A percentile compares a stretch with the other conserved stretches of the same genome.
phyloP scores from a whole-genome alignment of 2,888 invertebrate genomes.

The Cerceris ruficornis region DNA sequence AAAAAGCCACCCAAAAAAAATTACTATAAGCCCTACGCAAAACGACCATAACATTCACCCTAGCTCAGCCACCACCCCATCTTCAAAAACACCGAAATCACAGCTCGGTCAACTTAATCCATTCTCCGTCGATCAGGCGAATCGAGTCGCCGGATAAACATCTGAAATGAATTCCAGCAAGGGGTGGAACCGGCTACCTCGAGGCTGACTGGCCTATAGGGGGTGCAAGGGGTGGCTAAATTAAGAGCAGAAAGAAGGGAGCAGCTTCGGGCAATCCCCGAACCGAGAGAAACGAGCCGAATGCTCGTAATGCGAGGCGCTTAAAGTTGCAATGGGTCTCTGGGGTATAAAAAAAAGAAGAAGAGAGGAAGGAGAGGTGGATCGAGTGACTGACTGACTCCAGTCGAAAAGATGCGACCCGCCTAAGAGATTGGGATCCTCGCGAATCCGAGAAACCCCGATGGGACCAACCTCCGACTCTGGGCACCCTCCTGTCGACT shows the following conservation, averaged over 20 bases:
- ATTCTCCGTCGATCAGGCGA: conserved; percentile 34
- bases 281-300: conserved; percentile 70
- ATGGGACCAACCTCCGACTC: conserved; percentile 37
- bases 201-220: background rate
- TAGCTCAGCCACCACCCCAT: conserved; percentile 19
- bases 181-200: conserved; percentile 7
- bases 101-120: conserved; percentile 36
- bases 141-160: conserved; percentile 53
- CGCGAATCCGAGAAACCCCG: conserved; percentile 54
- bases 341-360: conserved; percentile 60
- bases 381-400: conserved; percentile 72
- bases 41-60: too few relatives aligned
- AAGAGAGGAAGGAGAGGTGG: conserved; percentile 53
- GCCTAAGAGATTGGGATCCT: conserved; percentile 71
- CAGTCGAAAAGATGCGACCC: conserved; percentile 68
- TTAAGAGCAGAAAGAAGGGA: conserved; percentile 66
- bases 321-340: conserved; percentile 77
- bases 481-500: conserved; percentile 13
- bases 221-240: conserved; percentile 47
- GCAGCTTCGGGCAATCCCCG: conserved; percentile 55
- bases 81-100: conserved; percentile 7
- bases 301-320: conserved; percentile 75
- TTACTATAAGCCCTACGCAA: too few relatives aligned
- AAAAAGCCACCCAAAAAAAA: too few relatives aligned
- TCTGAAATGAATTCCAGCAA: conserved; percentile 60